Conservation (phyloP, 2,797 vertebrate genomes). For the Prunella strophiata region DNA sequence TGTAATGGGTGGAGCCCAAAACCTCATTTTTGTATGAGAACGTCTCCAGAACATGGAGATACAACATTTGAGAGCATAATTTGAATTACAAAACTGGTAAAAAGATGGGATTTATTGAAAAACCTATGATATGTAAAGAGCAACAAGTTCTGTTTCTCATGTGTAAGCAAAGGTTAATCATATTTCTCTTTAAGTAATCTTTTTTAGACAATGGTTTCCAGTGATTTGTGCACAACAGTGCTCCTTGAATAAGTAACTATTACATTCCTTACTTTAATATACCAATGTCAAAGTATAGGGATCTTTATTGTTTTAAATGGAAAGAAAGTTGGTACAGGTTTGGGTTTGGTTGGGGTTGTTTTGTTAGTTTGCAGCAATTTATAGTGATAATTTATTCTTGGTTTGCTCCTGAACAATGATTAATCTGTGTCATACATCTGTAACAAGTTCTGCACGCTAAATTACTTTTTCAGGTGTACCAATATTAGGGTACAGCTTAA, state of each 20-base stretch:
- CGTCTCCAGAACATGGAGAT: not conserved
- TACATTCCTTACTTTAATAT: not conserved
- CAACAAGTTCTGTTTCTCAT: not conserved
- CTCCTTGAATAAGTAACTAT: not conserved
- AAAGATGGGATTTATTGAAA: not conserved
- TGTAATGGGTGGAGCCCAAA: not conserved
- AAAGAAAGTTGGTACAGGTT: not conserved
- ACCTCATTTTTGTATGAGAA: not conserved
- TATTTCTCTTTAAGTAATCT: not conserved
- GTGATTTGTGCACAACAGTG: conserved; percentile 3
- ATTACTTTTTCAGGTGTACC: not conserved
- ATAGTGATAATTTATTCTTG: conserved; percentile 67
- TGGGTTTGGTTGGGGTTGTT: not conserved
- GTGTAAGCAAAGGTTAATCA: not conserved
- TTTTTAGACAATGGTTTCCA: conserved; percentile 1
- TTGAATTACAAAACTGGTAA: not conserved
- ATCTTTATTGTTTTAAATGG: not conserved
- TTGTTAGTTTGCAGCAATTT: conserved; percentile 61
- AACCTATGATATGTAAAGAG: not conserved
- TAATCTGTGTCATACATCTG: conserved; percentile 55
- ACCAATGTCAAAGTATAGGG: not conserved
- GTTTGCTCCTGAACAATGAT: conserved; percentile 61
- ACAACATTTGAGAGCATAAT: not conserved
- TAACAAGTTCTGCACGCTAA: conserved; percentile 2
- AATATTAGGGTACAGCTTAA: not conserved